phyloP scores from a whole-genome alignment of 2,888 invertebrate species.

The Malthinus flaveolus region DNA sequence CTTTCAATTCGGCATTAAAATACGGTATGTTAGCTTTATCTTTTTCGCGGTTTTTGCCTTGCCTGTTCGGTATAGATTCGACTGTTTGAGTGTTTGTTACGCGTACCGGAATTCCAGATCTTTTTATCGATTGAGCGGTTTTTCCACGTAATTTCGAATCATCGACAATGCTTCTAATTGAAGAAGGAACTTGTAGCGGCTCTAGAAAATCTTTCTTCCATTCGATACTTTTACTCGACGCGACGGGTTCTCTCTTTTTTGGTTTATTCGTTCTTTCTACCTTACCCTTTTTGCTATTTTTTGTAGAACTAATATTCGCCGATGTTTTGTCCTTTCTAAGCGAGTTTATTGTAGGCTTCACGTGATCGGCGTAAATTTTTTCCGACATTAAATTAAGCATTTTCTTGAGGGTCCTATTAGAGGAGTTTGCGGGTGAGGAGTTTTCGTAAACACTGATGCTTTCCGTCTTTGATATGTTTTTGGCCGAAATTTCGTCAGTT shows the following conservation, averaged over 20 bases:
- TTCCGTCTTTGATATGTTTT: not conserved
- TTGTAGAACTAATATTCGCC: constrained; percentile 1
- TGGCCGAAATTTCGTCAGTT: not conserved
- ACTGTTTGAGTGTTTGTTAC: not conserved
- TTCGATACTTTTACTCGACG: not conserved
- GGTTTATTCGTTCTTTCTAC: too few species aligned
- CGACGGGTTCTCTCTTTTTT: constrained; percentile 10
- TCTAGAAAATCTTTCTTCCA: constrained; percentile 1
- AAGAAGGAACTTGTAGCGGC: constrained; percentile 5
- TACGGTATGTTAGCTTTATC: too few species aligned
- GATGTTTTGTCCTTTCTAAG: constrained; percentile 13
- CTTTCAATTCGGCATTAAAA: not conserved
- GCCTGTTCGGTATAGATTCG: not conserved
- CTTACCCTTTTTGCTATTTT: constrained; percentile 14
- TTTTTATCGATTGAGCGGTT: not conserved
- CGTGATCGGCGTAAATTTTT: constrained; percentile 30
- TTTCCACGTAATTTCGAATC: not conserved
- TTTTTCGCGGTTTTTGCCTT: too few species aligned
- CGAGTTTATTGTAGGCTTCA: constrained; percentile 8
- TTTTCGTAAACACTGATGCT: not conserved
- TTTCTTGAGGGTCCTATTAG: constrained; percentile 23
- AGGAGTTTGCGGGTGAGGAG: not conserved
- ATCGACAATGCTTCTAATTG: not conserved
- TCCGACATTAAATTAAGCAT: constrained; percentile 33
- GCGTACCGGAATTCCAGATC: constrained; percentile 12